Conservation (phyloP, 2,888 invertebrate species). For the Cepaea hortensis region DNA sequence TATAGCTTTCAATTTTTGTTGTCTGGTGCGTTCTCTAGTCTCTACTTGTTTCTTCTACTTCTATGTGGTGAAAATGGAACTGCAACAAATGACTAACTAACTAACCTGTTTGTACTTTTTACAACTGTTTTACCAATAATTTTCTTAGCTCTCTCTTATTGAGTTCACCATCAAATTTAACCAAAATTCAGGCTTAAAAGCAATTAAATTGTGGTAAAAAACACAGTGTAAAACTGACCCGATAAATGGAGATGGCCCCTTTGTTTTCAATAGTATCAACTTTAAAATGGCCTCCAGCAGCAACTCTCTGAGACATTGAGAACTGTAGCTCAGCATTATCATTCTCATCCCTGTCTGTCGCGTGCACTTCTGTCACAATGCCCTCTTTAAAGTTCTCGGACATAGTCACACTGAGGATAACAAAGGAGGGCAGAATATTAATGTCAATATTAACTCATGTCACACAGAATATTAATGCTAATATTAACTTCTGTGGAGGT, state of each 20-base stretch:
- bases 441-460: constrained; percentile 42
- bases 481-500: background rate
- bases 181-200: no score
- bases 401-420: constrained; percentile 55
- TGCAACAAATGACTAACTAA: no score
- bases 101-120: no score
- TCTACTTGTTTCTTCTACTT: no score
- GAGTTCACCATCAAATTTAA: no score
- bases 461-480: background rate
- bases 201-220: background rate
- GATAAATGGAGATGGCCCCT: constrained; percentile 64
- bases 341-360: constrained; percentile 72
- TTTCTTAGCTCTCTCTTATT: no score
- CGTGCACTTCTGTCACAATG: constrained; percentile 62
- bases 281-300: constrained; percentile 61
- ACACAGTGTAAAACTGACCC: constrained; percentile 54
- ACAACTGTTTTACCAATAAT: no score
- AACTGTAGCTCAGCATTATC: constrained; percentile 94
- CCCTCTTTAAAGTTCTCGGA: constrained; percentile 64
- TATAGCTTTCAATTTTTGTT: no score
- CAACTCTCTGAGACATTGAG: constrained; percentile 78
- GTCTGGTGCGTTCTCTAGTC: no score
- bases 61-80: no score
- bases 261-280: constrained; percentile 63
- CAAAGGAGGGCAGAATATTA: constrained; percentile 38